A percentile compares a stretch with the other conserved stretches of the same genome.
Conservation (phyloP, 1,140 invertebrate genomes). For the Pectinophora gossypiella region DNA sequence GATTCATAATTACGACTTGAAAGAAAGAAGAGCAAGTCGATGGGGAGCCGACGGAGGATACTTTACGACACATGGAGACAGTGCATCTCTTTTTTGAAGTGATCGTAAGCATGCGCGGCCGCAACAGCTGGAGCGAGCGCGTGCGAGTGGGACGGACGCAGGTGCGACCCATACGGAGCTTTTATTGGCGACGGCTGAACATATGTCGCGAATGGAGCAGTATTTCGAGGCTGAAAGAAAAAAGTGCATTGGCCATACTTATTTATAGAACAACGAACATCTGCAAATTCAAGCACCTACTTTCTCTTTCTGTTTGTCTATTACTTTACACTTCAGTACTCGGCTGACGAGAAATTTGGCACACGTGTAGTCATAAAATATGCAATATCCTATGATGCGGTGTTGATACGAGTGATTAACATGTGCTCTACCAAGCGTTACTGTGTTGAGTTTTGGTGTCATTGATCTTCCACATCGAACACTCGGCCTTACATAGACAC, state of each 20-base stretch:
- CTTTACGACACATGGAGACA: background rate
- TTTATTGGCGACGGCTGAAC: conserved; percentile 35
- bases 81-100: conserved; percentile 1
- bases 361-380: background rate
- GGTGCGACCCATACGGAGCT: conserved; percentile 43
- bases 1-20: too few species aligned
- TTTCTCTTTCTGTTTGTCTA: background rate
- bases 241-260: background rate
- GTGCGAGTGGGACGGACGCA: conserved; percentile 67
- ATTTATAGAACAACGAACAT: background rate
- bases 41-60: too few species aligned
- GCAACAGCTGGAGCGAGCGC: conserved; percentile 54
- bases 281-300: background rate
- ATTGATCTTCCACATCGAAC: background rate
- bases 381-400: too few species aligned
- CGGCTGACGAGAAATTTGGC: background rate
- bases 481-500: background rate
- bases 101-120: conserved; percentile 10
- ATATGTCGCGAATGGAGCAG: conserved; percentile 28
- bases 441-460: too few species aligned
- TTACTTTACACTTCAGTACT: background rate
- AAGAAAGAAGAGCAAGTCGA: too few species aligned
- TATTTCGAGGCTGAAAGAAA: conserved; percentile 5
- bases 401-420: too few species aligned
- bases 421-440: too few species aligned